phyloP scores from a whole-genome alignment of 2,888 invertebrate species.

The Carcina quercana region DNA sequence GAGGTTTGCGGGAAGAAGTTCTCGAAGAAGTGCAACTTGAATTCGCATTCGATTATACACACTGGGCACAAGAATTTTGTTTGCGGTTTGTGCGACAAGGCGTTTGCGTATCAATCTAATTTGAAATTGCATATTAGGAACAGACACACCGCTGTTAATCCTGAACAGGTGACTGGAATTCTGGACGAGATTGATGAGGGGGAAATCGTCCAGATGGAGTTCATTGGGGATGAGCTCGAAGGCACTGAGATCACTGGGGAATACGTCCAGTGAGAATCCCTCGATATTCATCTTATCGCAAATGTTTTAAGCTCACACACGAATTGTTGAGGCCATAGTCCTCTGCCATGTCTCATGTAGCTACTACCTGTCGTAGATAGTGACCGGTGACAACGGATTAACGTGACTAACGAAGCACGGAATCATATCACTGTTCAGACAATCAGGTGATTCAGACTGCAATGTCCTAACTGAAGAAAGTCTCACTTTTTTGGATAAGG shows the following conservation, averaged over 20 bases:
- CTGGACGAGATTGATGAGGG: conserved; percentile 30
- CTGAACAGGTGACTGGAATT: conserved; percentile 14
- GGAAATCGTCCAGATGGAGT: conserved; percentile 42
- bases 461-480: too few species aligned
- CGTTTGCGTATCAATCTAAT: conserved; percentile 60
- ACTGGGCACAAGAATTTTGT: conserved; percentile 63
- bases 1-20: conserved; percentile 75
- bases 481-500: too few species aligned
- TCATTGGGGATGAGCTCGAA: conserved; percentile 39
- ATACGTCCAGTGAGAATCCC: conserved; percentile 4
- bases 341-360: too few species aligned
- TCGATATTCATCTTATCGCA: not conserved
- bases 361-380: too few species aligned
- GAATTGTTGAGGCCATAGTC: too few species aligned
- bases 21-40: conserved; percentile 75
- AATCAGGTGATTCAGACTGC: too few species aligned
- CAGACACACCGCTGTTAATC: conserved; percentile 28
- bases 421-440: too few species aligned
- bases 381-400: too few species aligned
- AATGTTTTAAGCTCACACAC: too few species aligned
- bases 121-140: conserved; percentile 44
- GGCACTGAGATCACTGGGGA: conserved; percentile 29
- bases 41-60: conserved; percentile 74
- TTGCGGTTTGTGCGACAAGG: conserved; percentile 70
- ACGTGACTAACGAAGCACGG: too few species aligned